Evolutionary conservation across 2,888 invertebrate genomes (phyloP), one percentile per base, ranked within the genome.

Genomic region (Calameuta pallipes): DNA sequence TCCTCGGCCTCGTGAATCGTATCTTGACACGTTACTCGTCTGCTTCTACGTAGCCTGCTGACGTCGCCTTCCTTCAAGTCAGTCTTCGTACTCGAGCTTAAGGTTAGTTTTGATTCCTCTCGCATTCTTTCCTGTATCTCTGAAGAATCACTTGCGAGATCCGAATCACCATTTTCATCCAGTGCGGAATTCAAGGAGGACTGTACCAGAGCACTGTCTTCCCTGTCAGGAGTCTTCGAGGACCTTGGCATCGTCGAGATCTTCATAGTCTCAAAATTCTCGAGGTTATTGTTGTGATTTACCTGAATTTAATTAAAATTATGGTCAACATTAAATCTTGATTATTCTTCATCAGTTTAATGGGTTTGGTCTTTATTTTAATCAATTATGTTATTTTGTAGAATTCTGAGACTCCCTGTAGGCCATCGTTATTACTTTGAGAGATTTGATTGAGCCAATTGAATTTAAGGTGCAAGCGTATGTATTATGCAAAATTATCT

Each of bases 191-290:
- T 15, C 30, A 82, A 76, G 75, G 85, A 85, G 73, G 87, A 87
- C 82, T 86, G 83, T 75, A 90, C 83, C 76, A 88, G 79, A 15
- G 85, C 83, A 76, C 89, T 89, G 78, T 90, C 88, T 80, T 84
- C 86, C 74, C 84, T 85, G 73, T 87, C 88, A 73, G 82, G 75
- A 69, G 83, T 83, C 82, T 88, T 87, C 74, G 87, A 87, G 80
- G 89, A 88, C 83, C 85, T 84, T 73, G 88, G 85, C 79, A 85
- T 90, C 81, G 86, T 86, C 78, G 91, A 91, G 81, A 91, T 91
- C 84, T 90, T 91, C 91, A 91, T 91, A 74, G 84, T 87, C 69
- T 83, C 84, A 81, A 88, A 86, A 80, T 82, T 85, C 79, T 87
- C 86, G 74, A 87, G 80, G 77, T 89, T 89, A 81, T 89, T 90